Evolutionary conservation across 64 coral and sea anemone species (phyloP).

Genomic region (Anthopleura sola): DNA sequence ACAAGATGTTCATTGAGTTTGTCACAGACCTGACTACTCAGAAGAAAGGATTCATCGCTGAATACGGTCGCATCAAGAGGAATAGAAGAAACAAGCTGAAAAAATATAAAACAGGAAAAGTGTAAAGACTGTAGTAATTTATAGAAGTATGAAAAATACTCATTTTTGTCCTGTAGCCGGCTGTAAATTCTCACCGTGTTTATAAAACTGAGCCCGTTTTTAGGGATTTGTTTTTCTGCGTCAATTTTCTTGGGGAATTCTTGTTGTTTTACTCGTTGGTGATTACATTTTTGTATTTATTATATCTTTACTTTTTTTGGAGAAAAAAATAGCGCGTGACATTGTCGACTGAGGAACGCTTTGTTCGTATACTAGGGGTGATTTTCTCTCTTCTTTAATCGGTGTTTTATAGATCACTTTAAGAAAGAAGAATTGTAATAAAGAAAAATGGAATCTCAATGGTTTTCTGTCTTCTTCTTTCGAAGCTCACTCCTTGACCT

Average conservation of each 20-base stretch:
- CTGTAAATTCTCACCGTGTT: neutral
- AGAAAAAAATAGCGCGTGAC: no score
- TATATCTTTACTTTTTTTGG: neutral
- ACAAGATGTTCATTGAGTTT: constrained; percentile 77
- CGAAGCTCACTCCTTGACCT: no score
- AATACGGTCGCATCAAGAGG: constrained; percentile 53
- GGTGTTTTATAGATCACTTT: no score
- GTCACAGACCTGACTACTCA: constrained; percentile 57
- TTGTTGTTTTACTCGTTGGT: neutral
- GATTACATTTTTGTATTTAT: neutral
- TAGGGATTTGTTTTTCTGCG: no score
- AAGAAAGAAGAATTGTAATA: no score
- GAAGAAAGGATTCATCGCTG: constrained; percentile 81
- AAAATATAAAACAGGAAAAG: constrained; percentile 9
- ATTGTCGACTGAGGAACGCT: no score
- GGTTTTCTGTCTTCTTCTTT: no score
- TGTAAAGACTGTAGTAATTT: neutral
- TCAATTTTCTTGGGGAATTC: neutral
- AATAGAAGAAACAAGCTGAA: constrained; percentile 14
- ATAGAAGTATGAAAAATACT: neutral
- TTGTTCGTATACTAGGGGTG: no score
- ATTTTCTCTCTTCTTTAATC: no score
- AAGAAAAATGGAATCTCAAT: no score
- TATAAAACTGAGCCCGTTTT: neutral
- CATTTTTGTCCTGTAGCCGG: neutral